Evolutionary conservation across 1,140 invertebrate genomes (phyloP).

Genomic region (Drosophila mayri): DNA sequence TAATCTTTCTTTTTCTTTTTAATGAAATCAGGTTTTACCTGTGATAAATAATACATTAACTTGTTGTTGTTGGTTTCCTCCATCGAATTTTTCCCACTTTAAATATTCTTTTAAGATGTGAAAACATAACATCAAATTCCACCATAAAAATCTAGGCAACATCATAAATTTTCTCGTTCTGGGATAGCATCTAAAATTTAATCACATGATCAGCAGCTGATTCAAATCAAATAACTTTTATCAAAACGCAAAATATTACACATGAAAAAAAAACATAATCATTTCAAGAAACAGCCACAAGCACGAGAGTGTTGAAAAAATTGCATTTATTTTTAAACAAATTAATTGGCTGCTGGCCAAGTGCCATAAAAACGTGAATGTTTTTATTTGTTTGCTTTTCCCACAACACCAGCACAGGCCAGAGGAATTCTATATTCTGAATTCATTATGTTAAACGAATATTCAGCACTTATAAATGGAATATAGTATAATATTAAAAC

Average conservation of each 20-base stretch:
- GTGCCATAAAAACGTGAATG: conserved; percentile 79
- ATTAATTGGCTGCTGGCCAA: conserved; percentile 73
- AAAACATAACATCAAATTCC: conserved; percentile 4
- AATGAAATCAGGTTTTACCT: not conserved
- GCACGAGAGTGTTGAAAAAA: conserved; percentile 40
- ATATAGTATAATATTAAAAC: conserved; percentile 21
- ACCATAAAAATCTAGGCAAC: not conserved
- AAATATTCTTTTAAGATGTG: not conserved
- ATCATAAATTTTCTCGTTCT: conserved; percentile 5
- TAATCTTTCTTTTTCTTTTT: not conserved
- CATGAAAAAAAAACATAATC: conserved; percentile 28
- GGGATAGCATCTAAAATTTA: conserved; percentile 8
- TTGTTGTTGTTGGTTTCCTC: not conserved
- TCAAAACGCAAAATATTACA: conserved; percentile 50
- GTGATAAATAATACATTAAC: not conserved
- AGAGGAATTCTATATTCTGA: conserved; percentile 10
- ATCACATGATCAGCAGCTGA: conserved; percentile 37
- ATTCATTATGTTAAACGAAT: conserved; percentile 23
- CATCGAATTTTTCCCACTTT: not conserved
- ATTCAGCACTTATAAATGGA: conserved; percentile 18
- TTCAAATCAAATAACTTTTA: conserved; percentile 43
- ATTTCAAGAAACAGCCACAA: conserved; percentile 19
- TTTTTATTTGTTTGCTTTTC: conserved; percentile 56
- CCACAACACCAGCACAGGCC: conserved; percentile 5
- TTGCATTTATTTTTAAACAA: conserved; percentile 78